Evolutionary conservation across 2,888 invertebrate genomes (phyloP).

Genomic region (Drosophila ezoana): DNA sequence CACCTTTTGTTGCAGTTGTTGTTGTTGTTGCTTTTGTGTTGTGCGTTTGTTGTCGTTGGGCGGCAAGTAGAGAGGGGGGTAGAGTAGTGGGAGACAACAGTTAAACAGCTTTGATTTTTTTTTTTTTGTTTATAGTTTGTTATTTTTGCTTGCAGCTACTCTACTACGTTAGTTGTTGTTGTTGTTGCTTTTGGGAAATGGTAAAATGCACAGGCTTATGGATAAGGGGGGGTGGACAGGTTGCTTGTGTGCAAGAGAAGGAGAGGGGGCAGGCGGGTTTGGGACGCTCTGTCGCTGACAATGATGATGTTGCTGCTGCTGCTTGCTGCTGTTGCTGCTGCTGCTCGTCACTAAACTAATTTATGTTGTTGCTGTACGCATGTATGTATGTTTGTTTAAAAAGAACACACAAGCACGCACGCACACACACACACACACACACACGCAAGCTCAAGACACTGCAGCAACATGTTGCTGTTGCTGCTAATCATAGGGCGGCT

Average conservation of each 20-base stretch:
- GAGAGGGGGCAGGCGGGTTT: not conserved
- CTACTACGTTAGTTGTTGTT: slow-evolving; percentile 71
- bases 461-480: slow-evolving; percentile 45
- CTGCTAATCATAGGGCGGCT: slow-evolving; percentile 11
- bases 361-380: slow-evolving; percentile 14
- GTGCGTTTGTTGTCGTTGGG: slow-evolving; percentile 35
- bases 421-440: slow-evolving; percentile 35
- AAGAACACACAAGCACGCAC: slow-evolving; percentile 21
- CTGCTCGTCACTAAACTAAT: slow-evolving; percentile 46
- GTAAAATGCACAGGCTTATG: slow-evolving; percentile 48
- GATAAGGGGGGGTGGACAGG: slow-evolving; percentile 1
- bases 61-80: slow-evolving; percentile 63
- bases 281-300: slow-evolving; percentile 70
- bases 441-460: slow-evolving; percentile 33
- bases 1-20: slow-evolving; percentile 28
- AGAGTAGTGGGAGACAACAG: slow-evolving; percentile 79
- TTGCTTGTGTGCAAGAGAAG: slow-evolving; percentile 5
- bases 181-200: slow-evolving; percentile 42
- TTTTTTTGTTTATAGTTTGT: slow-evolving; percentile 36
- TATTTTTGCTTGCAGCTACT: slow-evolving; percentile 73
- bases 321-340: slow-evolving; percentile 46
- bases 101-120: slow-evolving; percentile 69
- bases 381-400: slow-evolving; percentile 20
- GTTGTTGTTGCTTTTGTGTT: slow-evolving; percentile 26
- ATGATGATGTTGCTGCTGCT: slow-evolving; percentile 78